These are phyloP conservation scores for Bombus breviceps DNA, from an alignment of 1,140 invertebrate species.

Conservation along the genomic window DNA sequence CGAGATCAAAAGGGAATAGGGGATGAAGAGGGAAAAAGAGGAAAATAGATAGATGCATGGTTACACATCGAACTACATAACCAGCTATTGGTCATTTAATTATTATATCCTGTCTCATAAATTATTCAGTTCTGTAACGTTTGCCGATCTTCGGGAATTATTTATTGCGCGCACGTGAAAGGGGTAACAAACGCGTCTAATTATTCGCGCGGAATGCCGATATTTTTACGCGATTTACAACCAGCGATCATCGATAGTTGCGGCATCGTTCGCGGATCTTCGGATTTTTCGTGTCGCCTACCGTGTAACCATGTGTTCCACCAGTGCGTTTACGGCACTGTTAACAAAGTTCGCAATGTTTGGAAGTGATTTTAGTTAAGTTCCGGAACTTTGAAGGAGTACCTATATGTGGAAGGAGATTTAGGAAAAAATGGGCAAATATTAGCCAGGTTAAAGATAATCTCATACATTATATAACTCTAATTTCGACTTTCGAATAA, in stretches of 20 bases:
- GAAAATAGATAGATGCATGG: no score
- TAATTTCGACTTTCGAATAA: neutral
- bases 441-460: no score
- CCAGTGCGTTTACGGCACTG: no score
- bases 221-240: constrained; percentile 36
- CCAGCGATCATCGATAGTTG: neutral
- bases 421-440: no score
- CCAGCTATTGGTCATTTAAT: constrained; percentile 47
- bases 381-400: no score
- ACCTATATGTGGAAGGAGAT: no score
- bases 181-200: constrained; percentile 22
- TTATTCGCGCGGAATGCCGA: constrained; percentile 23
- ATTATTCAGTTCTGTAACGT: constrained; percentile 36
- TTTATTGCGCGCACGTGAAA: constrained; percentile 31
- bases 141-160: constrained; percentile 40
- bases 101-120: constrained; percentile 44
- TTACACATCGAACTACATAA: constrained; percentile 35
- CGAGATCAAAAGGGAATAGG: no score
- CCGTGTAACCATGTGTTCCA: no score
- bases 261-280: neutral
- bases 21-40: neutral
- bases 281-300: no score
- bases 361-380: no score
- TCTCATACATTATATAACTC: no score
- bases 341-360: no score